Conservation (phyloP, 2,888 invertebrate genomes). For the Xiphydria camelus region DNA sequence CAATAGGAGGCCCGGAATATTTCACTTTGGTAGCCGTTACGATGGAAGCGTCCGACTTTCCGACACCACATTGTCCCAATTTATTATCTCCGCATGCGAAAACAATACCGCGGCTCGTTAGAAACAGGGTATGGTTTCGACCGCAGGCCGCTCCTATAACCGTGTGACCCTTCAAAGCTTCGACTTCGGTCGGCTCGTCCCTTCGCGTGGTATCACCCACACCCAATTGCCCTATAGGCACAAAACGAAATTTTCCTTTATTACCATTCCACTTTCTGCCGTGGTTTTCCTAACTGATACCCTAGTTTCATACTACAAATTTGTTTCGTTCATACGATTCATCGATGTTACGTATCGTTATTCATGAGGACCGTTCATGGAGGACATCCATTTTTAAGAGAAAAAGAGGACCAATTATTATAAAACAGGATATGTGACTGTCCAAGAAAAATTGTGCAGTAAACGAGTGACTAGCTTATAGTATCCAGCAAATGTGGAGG, state of each 20-base stretch:
- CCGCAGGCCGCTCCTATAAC: conserved; percentile 88
- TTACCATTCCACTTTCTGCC: no score
- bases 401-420: no score
- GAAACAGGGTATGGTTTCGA: conserved; percentile 83
- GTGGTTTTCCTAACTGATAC: no score
- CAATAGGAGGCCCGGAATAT: conserved; percentile 82
- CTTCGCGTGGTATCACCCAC: conserved; percentile 75
- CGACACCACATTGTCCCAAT: conserved; percentile 89
- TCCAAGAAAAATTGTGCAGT: no score
- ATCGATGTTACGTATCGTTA: no score
- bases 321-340: no score
- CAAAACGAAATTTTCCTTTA: conserved; percentile 3
- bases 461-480: no score
- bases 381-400: no score
- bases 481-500: no score
- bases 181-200: conserved; percentile 77
- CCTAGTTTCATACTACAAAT: no score
- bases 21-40: conserved; percentile 64
- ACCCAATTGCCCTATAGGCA: conserved; percentile 75
- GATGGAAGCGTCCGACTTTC: conserved; percentile 62
- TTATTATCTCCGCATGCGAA: conserved; percentile 92
- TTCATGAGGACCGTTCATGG: no score
- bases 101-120: conserved; percentile 84
- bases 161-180: conserved; percentile 74
- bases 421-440: no score